These are phyloP conservation scores for Penaeus vannamei DNA, from an alignment of 1,140 invertebrate genomes.

Conservation along the genomic window DNA sequence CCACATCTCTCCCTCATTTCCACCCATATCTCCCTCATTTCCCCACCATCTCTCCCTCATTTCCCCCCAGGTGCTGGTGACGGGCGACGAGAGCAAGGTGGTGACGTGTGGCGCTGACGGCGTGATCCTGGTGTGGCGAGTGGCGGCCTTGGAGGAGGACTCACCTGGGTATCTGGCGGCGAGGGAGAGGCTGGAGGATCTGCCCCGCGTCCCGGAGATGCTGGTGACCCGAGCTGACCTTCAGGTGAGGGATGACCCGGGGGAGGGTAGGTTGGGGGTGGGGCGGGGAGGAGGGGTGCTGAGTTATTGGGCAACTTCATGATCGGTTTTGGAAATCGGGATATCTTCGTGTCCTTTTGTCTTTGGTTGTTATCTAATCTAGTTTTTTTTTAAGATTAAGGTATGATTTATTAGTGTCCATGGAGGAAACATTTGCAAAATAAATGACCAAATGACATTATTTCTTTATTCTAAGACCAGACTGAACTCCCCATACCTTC, in stretches of 20 bases:
- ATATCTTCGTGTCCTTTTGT: too few relatives aligned
- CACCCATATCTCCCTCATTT: conserved; percentile 8
- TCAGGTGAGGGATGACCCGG: conserved; percentile 32
- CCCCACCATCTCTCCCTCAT: background rate
- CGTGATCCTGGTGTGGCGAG: conserved; percentile 61
- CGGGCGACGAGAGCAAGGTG: conserved; percentile 58
- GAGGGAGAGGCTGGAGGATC: conserved; percentile 56
- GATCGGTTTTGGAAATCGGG: too few relatives aligned
- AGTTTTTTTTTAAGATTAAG: too few relatives aligned
- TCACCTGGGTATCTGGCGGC: conserved; percentile 55
- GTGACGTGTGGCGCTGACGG: conserved; percentile 65
- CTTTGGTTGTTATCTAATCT: too few relatives aligned
- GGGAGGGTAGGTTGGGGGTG: background rate
- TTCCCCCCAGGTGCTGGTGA: conserved; percentile 54
- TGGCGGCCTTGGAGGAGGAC: conserved; percentile 40
- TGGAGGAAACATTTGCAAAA: too few relatives aligned
- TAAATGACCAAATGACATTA: too few relatives aligned
- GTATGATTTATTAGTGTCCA: too few relatives aligned
- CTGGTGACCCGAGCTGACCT: conserved; percentile 56
- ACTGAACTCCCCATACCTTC: too few relatives aligned
- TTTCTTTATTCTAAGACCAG: too few relatives aligned
- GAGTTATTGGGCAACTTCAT: too few relatives aligned
- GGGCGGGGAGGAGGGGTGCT: background rate
- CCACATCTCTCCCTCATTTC: background rate
- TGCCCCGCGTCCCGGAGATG: conserved; percentile 60